Base-by-base conservation (phyloP, 2,113 vertebrate genomes). In the Psilopogon haemacephalus region DNA sequence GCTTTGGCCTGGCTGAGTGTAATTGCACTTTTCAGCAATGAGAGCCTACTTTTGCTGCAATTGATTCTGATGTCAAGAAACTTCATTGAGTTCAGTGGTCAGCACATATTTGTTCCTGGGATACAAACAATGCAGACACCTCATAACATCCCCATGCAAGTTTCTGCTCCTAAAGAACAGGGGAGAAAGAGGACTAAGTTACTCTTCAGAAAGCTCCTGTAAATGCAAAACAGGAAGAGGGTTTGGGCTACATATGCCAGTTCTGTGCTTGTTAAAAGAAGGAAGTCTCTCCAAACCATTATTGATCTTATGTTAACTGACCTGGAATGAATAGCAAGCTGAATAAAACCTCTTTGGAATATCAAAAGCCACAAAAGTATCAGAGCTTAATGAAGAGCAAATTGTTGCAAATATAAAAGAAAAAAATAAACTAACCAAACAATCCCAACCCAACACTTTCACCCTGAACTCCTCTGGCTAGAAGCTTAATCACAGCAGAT, bases 231-330 rank as follows among this genome's bases (percentile, higher is more conserved):
- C 8, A 69, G 50, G 62, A 86, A n/a, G 48, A 65, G 33, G 42
- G 4, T 88, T 64, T 48, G 28, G 44, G 42, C 38, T 35, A 7
- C 14, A 11, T 64, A 46, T 63, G 42, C 46, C 72, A 46, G 23
- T 91, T 86, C 28, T 62, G 70, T 18, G 23, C 38, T 69, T 21
- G 62, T 79, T 73, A 75, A n/a, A 81, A 71, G 80, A 75, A 78
- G 50, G 63, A 93, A 79, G 46, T 72, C 58, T 14, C 4, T 50
- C 50, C 58, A 84, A 60, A 65, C 21, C 10, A 8, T 73, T 79
- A 62, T 2, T 82, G 77, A 86, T 93, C 74, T 93, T 88, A 44
- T 52, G 48, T 69, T 86, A 89, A 58, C 73, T 94, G 86, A 71
- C 58, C 67, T 79, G 73, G n/a, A 90, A 76, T 84, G 67, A 86